Conservation (phyloP, 2,797 vertebrate genomes). For the Amphiprion clarkii region DNA sequence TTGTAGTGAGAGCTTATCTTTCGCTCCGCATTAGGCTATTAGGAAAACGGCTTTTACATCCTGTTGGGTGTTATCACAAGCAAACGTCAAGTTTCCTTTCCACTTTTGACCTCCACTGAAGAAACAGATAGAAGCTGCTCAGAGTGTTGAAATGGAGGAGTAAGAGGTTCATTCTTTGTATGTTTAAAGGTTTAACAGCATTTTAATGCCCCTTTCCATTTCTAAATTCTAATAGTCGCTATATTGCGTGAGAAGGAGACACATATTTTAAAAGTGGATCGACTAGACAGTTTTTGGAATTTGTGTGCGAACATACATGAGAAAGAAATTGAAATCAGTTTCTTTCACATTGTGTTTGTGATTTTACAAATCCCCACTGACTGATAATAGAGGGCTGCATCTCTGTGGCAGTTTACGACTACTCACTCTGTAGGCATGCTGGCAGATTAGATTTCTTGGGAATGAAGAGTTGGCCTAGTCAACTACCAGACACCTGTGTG, state of each 20-base stretch:
- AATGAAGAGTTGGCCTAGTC: background rate
- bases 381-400: background rate
- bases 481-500: conserved; percentile 23
- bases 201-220: too few relatives aligned
- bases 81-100: background rate
- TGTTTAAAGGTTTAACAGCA: too few relatives aligned
- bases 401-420: conserved; percentile 25
- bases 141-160: background rate
- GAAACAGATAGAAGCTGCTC: background rate
- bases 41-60: background rate
- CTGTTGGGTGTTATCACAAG: background rate
- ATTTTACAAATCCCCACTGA: background rate
- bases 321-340: background rate
- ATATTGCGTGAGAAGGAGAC: background rate
- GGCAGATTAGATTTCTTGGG: conserved; percentile 10
- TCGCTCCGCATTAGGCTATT: background rate
- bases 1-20: conserved; percentile 32
- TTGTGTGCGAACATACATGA: background rate
- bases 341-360: background rate
- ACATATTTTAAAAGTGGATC: background rate
- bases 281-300: background rate
- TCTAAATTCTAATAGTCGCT: background rate
- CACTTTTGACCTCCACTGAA: background rate
- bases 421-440: conserved; percentile 26
- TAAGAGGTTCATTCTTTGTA: too few relatives aligned